These are phyloP conservation scores for Drosophila micromelanica DNA, from an alignment of 1,140 invertebrate species.

Conservation along the genomic window DNA sequence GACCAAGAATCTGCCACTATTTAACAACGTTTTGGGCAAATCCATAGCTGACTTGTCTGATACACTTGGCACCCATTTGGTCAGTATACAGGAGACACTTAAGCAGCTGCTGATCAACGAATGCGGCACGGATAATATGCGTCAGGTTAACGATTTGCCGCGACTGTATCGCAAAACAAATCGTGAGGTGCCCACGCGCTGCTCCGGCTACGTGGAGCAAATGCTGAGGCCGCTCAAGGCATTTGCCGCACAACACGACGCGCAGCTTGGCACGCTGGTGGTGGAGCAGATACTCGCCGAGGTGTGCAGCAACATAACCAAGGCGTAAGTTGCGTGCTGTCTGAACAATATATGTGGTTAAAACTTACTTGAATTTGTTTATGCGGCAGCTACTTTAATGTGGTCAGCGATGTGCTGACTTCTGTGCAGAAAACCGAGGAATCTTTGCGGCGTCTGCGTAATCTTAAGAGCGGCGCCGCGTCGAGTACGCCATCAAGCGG, in stretches of 20 bases:
- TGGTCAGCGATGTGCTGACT: conserved; percentile 94
- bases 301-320: conserved; percentile 88
- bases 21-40: conserved; percentile 60
- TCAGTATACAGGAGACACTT: conserved; percentile 56
- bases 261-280: conserved; percentile 85
- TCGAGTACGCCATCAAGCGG: conserved; percentile 67
- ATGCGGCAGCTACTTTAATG: conserved; percentile 90
- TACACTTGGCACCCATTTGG: conserved; percentile 44
- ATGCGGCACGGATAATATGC: conserved; percentile 71
- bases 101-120: conserved; percentile 69
- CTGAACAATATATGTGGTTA: no score
- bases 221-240: conserved; percentile 87
- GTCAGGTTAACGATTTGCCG: conserved; percentile 94
- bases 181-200: conserved; percentile 91
- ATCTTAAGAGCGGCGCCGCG: conserved; percentile 87
- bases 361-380: not conserved
- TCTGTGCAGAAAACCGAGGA: conserved; percentile 98
- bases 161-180: conserved; percentile 96
- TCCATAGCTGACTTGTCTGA: conserved; percentile 56
- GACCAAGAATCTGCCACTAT: conserved; percentile 39
- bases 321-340: conserved; percentile 86
- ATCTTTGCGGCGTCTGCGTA: conserved; percentile 94
- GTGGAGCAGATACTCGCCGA: conserved; percentile 85
- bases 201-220: conserved; percentile 91
- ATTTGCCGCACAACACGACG: conserved; percentile 87